Evolutionary conservation across 2,113 vertebrate genomes (phyloP).

Genomic region (Siniperca chuatsi): DNA sequence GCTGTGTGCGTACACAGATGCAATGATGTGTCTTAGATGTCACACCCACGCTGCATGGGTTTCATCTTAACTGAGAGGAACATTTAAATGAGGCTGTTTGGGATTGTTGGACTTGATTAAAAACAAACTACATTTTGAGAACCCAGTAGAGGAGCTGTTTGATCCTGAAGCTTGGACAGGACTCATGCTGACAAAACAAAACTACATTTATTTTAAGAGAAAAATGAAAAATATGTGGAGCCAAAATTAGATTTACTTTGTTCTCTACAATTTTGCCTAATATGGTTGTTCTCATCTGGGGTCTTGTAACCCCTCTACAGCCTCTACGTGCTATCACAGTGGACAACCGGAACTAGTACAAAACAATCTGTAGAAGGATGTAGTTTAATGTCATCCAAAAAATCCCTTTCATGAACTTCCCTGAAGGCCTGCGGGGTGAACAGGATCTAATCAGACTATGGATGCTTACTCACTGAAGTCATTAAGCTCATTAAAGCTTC

Average conservation of each 20-base stretch:
- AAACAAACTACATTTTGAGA: conserved; percentile 52
- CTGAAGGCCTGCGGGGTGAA: conserved; percentile 51
- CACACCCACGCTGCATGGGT: neutral
- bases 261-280: conserved; percentile 38
- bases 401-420: conserved; percentile 58
- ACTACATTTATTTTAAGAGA: conserved; percentile 45
- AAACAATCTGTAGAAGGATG: conserved; percentile 27
- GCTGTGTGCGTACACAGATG: neutral
- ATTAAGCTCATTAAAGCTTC: conserved; percentile 76
- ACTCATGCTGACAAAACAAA: conserved; percentile 44
- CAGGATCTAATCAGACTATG: conserved; percentile 62
- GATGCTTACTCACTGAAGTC: conserved; percentile 70
- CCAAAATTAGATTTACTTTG: conserved; percentile 48
- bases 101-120: conserved; percentile 1
- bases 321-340: conserved; percentile 20
- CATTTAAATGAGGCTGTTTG: conserved; percentile 27
- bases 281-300: conserved; percentile 44
- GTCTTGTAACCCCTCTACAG: neutral
- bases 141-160: conserved; percentile 39
- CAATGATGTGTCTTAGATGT: neutral
- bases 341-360: conserved; percentile 11
- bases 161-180: conserved; percentile 46
- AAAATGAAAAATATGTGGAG: conserved; percentile 7
- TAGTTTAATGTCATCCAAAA: conserved; percentile 50
- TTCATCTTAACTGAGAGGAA: conserved; percentile 16